Evolutionary conservation across 35 echinoderm and acorn worm genomes (phyloP), one percentile per base, ranked within the genome.

Genomic region (Heliocidaris erythrogramma): DNA sequence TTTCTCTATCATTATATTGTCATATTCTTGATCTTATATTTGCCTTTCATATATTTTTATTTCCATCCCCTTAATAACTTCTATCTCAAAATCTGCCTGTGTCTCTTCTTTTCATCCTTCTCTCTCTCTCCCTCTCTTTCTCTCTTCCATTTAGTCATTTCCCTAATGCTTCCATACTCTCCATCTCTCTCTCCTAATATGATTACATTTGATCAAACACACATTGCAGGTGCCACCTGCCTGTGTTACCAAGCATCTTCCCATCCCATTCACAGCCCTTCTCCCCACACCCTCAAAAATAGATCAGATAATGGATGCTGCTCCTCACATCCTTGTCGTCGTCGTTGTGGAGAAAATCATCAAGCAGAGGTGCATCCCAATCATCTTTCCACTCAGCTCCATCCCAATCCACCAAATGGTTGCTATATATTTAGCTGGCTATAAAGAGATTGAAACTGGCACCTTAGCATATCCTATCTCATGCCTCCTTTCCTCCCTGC

Each of bases 251-350:
- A 32, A n/a, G 30, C 87, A 89, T 86, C 31, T 86, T n/a, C 21
- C 21, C 85, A 16, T 47, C 87, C 47, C 87, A 47, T 89, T 48
- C 87, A 89, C 6, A 32, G 65, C 27, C 18, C 7, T 18, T 78
- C 65, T 78, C 27, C 65, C 65, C 65, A 78, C 65, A 78, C 65
- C 65, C 87, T 42, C 31, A 17, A 89, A 89, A 47, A 48, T 32
- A 89, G 31, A 89, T 89, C 87, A 89, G 87, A 47, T 89, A 48
- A 89, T 89, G 87, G 87, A 89, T 32, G 87, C 65, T 78, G 65
- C 65, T n/a, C 65, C 65, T n/a, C 65, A 7, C 65, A 27, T 27
- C 65, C 9, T 14, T 14, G 18, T 60, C 65, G 18, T 27, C 65
- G 27, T 78, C 4, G 17, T 69, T 21, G 17, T 78, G 65, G 65